phyloP scores from a whole-genome alignment of 2,888 invertebrate species.

The Gryllus longicercus region DNA sequence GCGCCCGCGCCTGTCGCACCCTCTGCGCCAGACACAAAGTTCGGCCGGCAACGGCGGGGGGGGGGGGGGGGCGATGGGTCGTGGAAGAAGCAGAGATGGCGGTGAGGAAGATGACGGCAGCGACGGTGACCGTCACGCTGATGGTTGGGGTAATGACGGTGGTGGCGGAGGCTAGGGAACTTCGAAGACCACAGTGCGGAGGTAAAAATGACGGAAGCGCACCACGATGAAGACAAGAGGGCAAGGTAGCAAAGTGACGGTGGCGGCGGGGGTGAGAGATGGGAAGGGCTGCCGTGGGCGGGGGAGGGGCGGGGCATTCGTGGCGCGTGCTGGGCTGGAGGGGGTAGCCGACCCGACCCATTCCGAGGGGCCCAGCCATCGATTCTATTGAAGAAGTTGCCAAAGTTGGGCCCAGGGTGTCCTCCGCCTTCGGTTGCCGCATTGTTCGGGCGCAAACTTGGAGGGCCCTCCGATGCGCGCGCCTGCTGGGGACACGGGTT shows the following conservation, averaged over 20 bases:
- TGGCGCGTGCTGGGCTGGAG: too few species aligned
- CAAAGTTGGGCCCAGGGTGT: not conserved
- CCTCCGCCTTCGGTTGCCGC: not conserved
- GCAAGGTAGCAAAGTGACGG: not conserved
- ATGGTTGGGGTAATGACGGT: too few species aligned
- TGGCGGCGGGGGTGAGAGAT: not conserved
- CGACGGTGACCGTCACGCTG: too few species aligned
- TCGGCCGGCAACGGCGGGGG: too few species aligned
- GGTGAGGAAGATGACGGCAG: too few species aligned
- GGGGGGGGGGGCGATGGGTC: too few species aligned
- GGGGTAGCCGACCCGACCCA: not conserved
- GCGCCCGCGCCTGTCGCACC: too few species aligned
- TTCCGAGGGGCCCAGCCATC: not conserved
- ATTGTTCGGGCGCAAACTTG: not conserved
- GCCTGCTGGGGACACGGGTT: not conserved
- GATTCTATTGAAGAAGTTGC: conserved; percentile 2
- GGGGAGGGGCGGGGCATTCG: not conserved
- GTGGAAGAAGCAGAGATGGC: too few species aligned
- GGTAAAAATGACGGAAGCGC: too few species aligned
- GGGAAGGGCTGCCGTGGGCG: not conserved
- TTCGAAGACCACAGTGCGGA: too few species aligned
- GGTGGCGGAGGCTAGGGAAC: too few species aligned
- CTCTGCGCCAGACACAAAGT: too few species aligned
- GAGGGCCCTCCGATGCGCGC: not conserved
- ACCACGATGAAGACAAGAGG: not conserved